Evolutionary conservation across 2,797 vertebrate species (phyloP), one percentile per base, ranked within the genome.

Genomic region (Acipenser ruthenus): DNA sequence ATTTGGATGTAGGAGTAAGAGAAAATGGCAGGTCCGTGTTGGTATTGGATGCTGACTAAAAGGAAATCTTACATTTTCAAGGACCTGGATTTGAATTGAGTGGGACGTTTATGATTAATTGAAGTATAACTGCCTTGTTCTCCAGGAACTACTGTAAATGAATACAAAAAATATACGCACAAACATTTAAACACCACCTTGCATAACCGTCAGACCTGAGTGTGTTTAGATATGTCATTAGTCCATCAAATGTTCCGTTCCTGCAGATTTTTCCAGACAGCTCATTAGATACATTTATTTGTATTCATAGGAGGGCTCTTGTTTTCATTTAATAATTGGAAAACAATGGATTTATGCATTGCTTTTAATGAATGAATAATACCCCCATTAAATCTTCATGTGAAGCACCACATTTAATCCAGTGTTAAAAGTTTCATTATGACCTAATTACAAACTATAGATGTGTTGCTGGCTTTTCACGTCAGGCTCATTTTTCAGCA

Each of bases 401-500:
- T 5, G 59, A 62, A 62, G 1, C 5, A 49, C 4, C 8, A 12
- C 18, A 13, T 47, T n/a, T n/a, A 48, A 2, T 47, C 47, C 12
- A 48, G 60, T 59, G 37, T 68, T 67, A 18, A 67, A 67, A 63
- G 67, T 71, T 68, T 71, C 18, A 50, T 67, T 64, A 70, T 63
- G 50, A 49, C 13, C 65, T 66, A 63, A 71, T 74, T 70, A 68
- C 62, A 67, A 71, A 63, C 51, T 61, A 50, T n/a, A 63, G 61
- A 60, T 70, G 49, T 18, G 61, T 69, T 69, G 65, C 63, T 62
- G 65, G 62, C 66, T 51, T 62, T 65, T 13, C 65, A 68, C 66
- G 55, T 37, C 11, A 55, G 63, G 67, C 60, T 65, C 67, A 69
- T 71, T 63, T 66, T 63, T 71, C 70, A 65, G 65, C 37, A 50